Evolutionary conservation across 2,113 vertebrate genomes (phyloP).

Genomic region (Tringa solitaria): DNA sequence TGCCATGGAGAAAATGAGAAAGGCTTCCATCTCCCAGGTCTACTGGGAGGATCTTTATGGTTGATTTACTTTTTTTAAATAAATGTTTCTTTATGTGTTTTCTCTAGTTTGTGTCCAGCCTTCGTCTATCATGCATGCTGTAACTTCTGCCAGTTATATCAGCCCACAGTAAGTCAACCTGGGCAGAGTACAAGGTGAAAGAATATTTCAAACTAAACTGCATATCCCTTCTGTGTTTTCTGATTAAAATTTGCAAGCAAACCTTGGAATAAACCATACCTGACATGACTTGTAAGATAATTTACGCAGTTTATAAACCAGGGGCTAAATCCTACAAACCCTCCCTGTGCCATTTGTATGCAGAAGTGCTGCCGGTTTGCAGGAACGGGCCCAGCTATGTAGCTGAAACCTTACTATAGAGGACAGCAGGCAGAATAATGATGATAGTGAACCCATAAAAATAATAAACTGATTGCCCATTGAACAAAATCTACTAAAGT

Average conservation of each 20-base stretch:
- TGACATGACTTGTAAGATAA: conserved; percentile 79
- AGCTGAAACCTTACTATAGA: conserved; percentile 52
- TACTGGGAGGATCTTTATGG: conserved; percentile 85
- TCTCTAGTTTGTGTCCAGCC: conserved; percentile 75
- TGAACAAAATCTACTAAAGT: conserved; percentile 25
- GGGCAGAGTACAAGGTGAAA: conserved; percentile 73
- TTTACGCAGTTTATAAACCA: conserved; percentile 70
- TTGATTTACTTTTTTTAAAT: conserved; percentile 85
- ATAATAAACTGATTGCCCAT: conserved; percentile 36
- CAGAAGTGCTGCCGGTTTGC: background rate
- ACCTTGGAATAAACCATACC: conserved; percentile 78
- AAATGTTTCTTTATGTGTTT: conserved; percentile 84
- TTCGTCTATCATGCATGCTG: conserved; percentile 65
- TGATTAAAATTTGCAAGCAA: conserved; percentile 83
- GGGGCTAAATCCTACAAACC: conserved; percentile 25
- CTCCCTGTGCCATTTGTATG: background rate
- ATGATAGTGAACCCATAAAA: conserved; percentile 41
- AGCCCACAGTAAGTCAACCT: conserved; percentile 70
- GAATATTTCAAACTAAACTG: conserved; percentile 76
- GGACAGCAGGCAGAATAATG: conserved; percentile 55
- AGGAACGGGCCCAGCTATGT: background rate
- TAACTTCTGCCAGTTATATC: conserved; percentile 72
- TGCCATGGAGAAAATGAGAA: conserved; percentile 89
- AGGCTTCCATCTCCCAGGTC: conserved; percentile 79
- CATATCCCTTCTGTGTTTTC: conserved; percentile 77